These are phyloP conservation scores for Trinorchestia longiramus DNA, from an alignment of 1,140 invertebrate genomes.

Conservation along the genomic window DNA sequence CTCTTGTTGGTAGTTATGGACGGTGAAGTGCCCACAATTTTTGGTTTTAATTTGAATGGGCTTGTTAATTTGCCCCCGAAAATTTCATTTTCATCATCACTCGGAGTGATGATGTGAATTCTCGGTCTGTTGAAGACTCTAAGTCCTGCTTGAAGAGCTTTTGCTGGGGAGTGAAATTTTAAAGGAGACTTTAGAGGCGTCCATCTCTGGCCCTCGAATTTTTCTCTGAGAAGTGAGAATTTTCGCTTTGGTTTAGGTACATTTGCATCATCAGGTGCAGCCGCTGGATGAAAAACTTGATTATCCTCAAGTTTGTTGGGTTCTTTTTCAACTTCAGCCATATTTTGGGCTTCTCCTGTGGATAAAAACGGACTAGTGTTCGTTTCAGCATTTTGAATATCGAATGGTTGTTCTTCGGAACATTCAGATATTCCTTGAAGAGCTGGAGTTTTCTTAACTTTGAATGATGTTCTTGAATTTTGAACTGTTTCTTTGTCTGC, in stretches of 20 bases:
- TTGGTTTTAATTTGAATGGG: slow-evolving; percentile 59
- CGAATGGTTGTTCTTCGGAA: background rate
- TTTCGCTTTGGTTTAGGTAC: slow-evolving; percentile 73
- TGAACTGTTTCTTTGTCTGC: background rate
- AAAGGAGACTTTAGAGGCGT: slow-evolving; percentile 69
- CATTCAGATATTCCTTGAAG: slow-evolving; percentile 57
- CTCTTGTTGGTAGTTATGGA: slow-evolving; percentile 38
- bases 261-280: background rate
- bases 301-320: background rate
- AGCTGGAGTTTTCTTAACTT: slow-evolving; percentile 70
- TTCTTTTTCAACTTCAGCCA: background rate
- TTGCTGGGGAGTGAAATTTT: slow-evolving; percentile 65
- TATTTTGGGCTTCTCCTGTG: background rate
- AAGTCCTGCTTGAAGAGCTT: slow-evolving; percentile 63
- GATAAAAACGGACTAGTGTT: background rate
- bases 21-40: slow-evolving; percentile 40
- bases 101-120: slow-evolving; percentile 63
- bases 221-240: slow-evolving; percentile 76
- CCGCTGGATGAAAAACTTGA: background rate
- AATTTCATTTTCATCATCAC: slow-evolving; percentile 58
- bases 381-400: background rate
- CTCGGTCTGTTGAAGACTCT: slow-evolving; percentile 63
- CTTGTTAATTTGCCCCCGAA: slow-evolving; percentile 60
- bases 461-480: slow-evolving; percentile 19
- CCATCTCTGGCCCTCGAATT: slow-evolving; percentile 71